Conservation (phyloP, 2,888 invertebrate genomes). For the Xanthia togata region DNA sequence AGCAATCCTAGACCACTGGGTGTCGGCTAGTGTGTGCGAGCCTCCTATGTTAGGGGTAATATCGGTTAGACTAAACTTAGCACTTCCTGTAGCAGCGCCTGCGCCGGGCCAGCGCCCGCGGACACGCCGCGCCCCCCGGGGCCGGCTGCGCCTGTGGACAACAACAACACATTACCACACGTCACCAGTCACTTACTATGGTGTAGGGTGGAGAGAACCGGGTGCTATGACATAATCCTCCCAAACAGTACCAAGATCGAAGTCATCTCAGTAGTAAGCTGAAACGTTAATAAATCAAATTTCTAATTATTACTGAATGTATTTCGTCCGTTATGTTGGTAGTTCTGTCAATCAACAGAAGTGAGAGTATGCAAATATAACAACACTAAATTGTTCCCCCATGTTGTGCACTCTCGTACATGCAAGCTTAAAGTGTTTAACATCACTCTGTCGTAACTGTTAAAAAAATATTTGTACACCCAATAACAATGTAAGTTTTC, state of each 20-base stretch:
- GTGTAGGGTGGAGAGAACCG: neutral
- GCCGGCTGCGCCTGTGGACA: slow-evolving; percentile 87
- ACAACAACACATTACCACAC: neutral
- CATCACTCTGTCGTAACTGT: neutral
- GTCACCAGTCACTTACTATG: neutral
- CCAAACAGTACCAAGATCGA: neutral
- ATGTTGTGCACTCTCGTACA: neutral
- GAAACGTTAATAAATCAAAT: neutral
- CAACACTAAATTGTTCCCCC: neutral
- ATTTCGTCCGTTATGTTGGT: neutral
- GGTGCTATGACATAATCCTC: neutral
- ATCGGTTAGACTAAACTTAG: slow-evolving; percentile 54
- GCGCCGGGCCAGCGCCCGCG: slow-evolving; percentile 90
- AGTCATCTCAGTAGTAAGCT: neutral
- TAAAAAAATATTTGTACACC: neutral
- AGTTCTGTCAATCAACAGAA: neutral
- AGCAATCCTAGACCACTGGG: neutral
- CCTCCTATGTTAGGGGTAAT: slow-evolving; percentile 9
- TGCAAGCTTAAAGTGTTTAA: neutral
- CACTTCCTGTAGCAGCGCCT: slow-evolving; percentile 90
- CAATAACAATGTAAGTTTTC: neutral
- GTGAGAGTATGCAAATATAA: neutral
- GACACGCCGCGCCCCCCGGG: slow-evolving; percentile 92
- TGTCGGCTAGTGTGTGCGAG: slow-evolving; percentile 7
- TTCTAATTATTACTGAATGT: neutral